Evolutionary conservation across 2,113 vertebrate genomes (phyloP), one percentile per base, ranked within the genome.

Genomic region (Python bivittatus): DNA sequence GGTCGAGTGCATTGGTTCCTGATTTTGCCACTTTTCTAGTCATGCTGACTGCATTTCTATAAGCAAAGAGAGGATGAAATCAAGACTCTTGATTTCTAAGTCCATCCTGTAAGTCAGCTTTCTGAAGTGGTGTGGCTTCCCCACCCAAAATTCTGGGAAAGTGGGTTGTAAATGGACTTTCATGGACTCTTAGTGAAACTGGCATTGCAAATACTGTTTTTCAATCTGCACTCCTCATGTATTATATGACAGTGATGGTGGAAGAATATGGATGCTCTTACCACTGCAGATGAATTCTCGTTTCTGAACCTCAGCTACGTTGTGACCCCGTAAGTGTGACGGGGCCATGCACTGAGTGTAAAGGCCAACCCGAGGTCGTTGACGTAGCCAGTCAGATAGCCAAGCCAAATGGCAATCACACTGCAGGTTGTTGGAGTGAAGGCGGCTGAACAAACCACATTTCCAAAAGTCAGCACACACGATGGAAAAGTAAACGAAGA

Each of bases 281-380:
- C 99, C 99, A 25, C 98, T 98, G 97, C 99, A 99, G 95, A 98
- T 97, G 96, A 99, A 99, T 96, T 99, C 99, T 90, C 98, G 98
- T 95, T 99, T 99, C 94, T 99, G 99, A 91, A 99, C 99, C 97
- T 99, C 99, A 0, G 99, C 99, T 3, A 99, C 98, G 1, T 99
- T 99, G 96, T 99, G 99, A 1, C 99, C 99, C 91, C 98, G 98
- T 88, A 99, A 97, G 94, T 99, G 98, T 0, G 98, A 97, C 0
- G 99, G 99, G n/a, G 97, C 98, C 98, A 99, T 99, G 95, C 99
- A 99, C 95, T 99, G 99, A 0, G 99, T 99, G 96, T 99, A 99
- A 29, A 99, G 98, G 56, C 99, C 99, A 20, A 99, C 98, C 0
- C 99, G 98, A 0, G 99, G 99, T 90, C 99, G 98, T 97, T 99